Evolutionary conservation across 2,888 invertebrate genomes (phyloP).

Genomic region (Arctia plantaginis): DNA sequence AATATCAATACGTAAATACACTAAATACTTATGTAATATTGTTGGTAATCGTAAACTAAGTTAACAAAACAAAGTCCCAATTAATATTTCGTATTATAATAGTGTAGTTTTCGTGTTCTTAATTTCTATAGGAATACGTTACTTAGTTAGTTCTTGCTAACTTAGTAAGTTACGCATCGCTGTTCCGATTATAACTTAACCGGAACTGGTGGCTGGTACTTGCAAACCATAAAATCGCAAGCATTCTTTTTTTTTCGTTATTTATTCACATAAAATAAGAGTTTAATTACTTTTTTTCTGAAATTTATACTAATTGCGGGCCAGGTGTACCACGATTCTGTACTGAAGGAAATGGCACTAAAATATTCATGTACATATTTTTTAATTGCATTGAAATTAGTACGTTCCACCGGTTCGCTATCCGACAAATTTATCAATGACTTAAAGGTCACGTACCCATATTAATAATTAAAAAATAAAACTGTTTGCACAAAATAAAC

Average conservation of each 20-base stretch:
- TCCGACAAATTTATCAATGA: constrained; percentile 1
- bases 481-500: not conserved
- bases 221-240: not conserved
- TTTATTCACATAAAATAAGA: not conserved
- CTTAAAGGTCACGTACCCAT: not conserved
- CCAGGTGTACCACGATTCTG: not conserved
- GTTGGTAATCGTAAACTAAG: not conserved
- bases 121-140: too few species aligned
- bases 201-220: not conserved
- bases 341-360: not conserved
- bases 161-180: not conserved
- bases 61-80: not conserved
- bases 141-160: too few species aligned
- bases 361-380: not conserved
- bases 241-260: not conserved
- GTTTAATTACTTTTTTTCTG: not conserved
- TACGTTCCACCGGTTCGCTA: not conserved
- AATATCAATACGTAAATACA: not conserved
- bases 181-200: not conserved
- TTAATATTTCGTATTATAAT: not conserved
- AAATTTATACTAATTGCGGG: not conserved
- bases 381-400: not conserved
- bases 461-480: not conserved
- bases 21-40: not conserved
- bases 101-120: too few species aligned